These are phyloP conservation scores for Taxidea taxus DNA, from an alignment of 2,113 vertebrate genomes.

Conservation along the genomic window DNA sequence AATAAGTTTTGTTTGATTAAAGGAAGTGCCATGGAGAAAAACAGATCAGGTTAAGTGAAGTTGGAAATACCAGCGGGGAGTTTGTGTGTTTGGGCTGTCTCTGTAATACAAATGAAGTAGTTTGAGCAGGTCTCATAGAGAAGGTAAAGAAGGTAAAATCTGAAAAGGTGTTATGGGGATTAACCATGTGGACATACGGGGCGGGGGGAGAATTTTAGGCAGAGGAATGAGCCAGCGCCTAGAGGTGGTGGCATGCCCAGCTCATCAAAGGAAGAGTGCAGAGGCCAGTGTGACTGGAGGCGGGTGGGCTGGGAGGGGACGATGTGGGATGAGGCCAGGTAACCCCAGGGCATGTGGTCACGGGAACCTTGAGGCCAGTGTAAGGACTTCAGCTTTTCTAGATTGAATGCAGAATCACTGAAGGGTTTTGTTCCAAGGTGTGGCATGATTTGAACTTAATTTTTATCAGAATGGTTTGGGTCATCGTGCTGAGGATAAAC, in stretches of 20 bases:
- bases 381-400: neutral
- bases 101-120: neutral
- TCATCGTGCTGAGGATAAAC: neutral
- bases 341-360: neutral
- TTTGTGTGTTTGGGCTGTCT: neutral
- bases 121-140: neutral
- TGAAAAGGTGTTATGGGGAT: neutral
- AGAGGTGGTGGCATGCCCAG: neutral
- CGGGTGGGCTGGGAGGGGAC: neutral
- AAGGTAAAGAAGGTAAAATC: neutral
- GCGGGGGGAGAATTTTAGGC: neutral
- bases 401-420: neutral
- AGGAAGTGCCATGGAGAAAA: neutral
- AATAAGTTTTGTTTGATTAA: neutral
- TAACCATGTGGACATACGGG: neutral
- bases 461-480: neutral
- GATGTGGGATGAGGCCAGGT: neutral
- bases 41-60: neutral
- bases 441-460: neutral
- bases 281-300: neutral
- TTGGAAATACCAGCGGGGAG: neutral
- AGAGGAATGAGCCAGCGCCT: neutral
- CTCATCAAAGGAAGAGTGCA: neutral
- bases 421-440: neutral
- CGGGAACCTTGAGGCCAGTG: neutral